Evolutionary conservation across 2,888 invertebrate genomes (phyloP).

Genomic region (Leucophora obtusa): DNA sequence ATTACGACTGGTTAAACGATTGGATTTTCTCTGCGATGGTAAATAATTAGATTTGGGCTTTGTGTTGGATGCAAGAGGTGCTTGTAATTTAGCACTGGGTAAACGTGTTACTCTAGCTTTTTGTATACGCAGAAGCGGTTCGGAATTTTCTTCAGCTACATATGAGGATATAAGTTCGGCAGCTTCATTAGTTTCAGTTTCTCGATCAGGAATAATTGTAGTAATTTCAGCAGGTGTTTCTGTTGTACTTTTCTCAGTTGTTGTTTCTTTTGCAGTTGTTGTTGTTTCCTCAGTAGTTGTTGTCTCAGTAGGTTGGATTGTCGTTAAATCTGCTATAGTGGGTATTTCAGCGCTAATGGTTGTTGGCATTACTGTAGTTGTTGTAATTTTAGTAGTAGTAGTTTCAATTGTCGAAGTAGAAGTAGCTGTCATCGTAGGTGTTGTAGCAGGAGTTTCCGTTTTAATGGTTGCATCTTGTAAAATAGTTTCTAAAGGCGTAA

Average conservation of each 20-base stretch:
- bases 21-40: slow-evolving; percentile 53
- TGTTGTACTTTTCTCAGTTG: slow-evolving; percentile 62
- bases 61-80: slow-evolving; percentile 66
- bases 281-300: slow-evolving; percentile 14
- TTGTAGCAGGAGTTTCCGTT: slow-evolving; percentile 19
- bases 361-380: slow-evolving; percentile 47
- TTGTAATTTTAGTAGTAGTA: slow-evolving; percentile 59
- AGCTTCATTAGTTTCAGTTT: slow-evolving; percentile 68
- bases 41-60: slow-evolving; percentile 60
- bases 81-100: slow-evolving; percentile 73
- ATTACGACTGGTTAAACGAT: slow-evolving; percentile 59
- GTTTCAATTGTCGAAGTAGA: slow-evolving; percentile 19
- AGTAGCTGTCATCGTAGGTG: background rate
- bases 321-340: slow-evolving; percentile 40
- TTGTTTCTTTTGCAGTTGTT: slow-evolving; percentile 13
- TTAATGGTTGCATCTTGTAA: background rate
- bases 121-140: slow-evolving; percentile 72
- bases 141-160: slow-evolving; percentile 70
- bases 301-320: slow-evolving; percentile 35
- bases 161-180: slow-evolving; percentile 73
- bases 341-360: slow-evolving; percentile 41
- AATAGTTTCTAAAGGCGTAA: slow-evolving; percentile 5
- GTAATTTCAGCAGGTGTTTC: slow-evolving; percentile 71
- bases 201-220: slow-evolving; percentile 60
- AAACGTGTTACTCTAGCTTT: slow-evolving; percentile 70